A percentile compares a stretch with the other conserved stretches of the same genome.
Evolutionary conservation across 35 echinoderm and acorn worm species (phyloP).

Genomic region (Lytechinus variegatus): DNA sequence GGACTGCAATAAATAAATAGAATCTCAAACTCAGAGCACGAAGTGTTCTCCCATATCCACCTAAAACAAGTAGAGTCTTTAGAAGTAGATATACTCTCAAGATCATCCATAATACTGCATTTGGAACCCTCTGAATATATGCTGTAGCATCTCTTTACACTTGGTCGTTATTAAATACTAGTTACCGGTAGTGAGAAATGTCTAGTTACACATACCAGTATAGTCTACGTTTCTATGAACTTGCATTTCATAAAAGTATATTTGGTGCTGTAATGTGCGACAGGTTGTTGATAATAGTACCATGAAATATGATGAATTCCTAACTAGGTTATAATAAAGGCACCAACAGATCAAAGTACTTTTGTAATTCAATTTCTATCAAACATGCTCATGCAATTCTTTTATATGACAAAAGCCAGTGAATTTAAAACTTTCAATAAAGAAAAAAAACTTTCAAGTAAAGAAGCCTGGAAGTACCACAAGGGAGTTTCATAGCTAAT

Average conservation of each 20-base stretch:
- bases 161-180: too few relatives aligned
- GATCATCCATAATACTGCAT: too few relatives aligned
- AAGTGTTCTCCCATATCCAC: too few relatives aligned
- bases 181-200: not conserved
- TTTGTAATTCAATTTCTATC: not conserved
- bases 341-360: not conserved
- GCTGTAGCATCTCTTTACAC: too few relatives aligned
- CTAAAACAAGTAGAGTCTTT: too few relatives aligned
- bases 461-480: not conserved
- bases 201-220: not conserved
- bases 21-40: too few relatives aligned
- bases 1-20: too few relatives aligned
- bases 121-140: too few relatives aligned
- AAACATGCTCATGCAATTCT: not conserved
- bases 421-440: not conserved
- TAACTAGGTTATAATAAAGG: not conserved
- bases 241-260: not conserved
- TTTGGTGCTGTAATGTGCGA: too few relatives aligned
- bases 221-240: not conserved
- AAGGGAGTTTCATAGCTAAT: not conserved
- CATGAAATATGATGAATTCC: not conserved
- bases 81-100: too few relatives aligned
- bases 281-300: not conserved
- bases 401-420: not conserved
- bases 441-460: not conserved